Base-by-base conservation (phyloP, 2,113 vertebrate species). In the Acanthochromis polyacanthus region DNA sequence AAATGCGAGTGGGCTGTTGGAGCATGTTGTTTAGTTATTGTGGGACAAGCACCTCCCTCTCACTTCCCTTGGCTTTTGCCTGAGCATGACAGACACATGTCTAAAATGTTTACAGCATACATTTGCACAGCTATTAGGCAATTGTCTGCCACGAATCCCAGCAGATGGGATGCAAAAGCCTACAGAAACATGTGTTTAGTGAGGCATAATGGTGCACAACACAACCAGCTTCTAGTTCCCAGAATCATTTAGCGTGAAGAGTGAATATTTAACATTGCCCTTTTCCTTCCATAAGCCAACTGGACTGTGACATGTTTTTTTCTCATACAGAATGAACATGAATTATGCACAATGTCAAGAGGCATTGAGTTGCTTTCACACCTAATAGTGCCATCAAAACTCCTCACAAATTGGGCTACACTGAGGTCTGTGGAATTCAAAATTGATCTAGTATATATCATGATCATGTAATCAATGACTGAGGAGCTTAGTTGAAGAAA, bases 11-110 rank as follows among this genome's bases (percentile, higher is more conserved):
- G 77, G 80, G 80, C 80, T 90, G 88, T 77, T 76, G 75, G 25
- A 84, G 78, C 83, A 88, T 75, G 83, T 82, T 62, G 70, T 81
- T 80, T 56, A 52, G 22, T 51, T 65, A 61, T 75, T 67, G 50
- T 38, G 50, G 9, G 23, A 46, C 43, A 74, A 81, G 48, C 63
- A 17, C 65, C 59, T 53, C 53, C 70, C 71, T 62, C 78, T 71
- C 32, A 71, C 57, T 52, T 46, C 23, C 28, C 59, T 63, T 38
- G 22, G 30, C 19, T 62, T 74, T 5, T 46, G 48, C 50, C 75
- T 20, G 16, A 30, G 78, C 46, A 8, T 51, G 50, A 36, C 0
- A 76, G 75, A 84, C 83, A 73, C 59, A 85, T 75, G 69, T 84
- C 85, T 87, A 83, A 69, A 62, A 3, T n/a, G 32, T 51, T 25